Percentiles rank a stretch among this genome's conserved stretches.
Conservation (phyloP, 2,797 vertebrate species). For the Erpetoichthys calabaricus region DNA sequence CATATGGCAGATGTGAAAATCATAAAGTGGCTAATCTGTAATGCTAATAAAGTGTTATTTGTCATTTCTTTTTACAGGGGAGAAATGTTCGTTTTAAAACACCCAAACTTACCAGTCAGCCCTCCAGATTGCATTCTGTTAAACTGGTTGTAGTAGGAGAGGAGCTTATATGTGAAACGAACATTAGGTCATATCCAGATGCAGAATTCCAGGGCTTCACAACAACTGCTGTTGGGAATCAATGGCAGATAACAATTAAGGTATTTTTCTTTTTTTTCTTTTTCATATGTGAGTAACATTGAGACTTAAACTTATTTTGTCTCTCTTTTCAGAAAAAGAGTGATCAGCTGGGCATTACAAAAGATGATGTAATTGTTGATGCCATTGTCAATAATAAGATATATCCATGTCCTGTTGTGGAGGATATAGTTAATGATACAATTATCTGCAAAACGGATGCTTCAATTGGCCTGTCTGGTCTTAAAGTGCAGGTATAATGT, state of each 20-base stretch:
- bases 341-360: slow-evolving; percentile 57
- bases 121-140: slow-evolving; percentile 13
- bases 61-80: slow-evolving; percentile 7
- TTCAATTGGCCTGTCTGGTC: too few relatives aligned
- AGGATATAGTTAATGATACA: slow-evolving; percentile 26
- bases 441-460: slow-evolving; percentile 25
- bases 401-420: slow-evolving; percentile 28
- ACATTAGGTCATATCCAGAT: slow-evolving; percentile 55
- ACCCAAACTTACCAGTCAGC: background rate
- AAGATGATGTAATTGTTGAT: slow-evolving; percentile 50
- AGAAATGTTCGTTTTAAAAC: background rate
- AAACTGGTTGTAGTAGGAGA: slow-evolving; percentile 49
- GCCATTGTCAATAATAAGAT: slow-evolving; percentile 24
- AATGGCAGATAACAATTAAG: slow-evolving; percentile 29
- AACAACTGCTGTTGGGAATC: background rate
- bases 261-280: slow-evolving; percentile 21
- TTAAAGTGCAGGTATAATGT: too few relatives aligned
- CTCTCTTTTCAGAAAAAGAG: slow-evolving; percentile 58
- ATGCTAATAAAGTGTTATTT: slow-evolving; percentile 8
- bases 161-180: slow-evolving; percentile 36
- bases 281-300: background rate
- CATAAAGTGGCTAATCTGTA: too few relatives aligned
- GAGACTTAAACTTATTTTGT: slow-evolving; percentile 9
- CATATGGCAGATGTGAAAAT: too few relatives aligned
- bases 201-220: slow-evolving; percentile 63